These are phyloP conservation scores for Apostichopus californicus DNA, from an alignment of 35 echinoderm and acorn worm species.

Conservation along the genomic window DNA sequence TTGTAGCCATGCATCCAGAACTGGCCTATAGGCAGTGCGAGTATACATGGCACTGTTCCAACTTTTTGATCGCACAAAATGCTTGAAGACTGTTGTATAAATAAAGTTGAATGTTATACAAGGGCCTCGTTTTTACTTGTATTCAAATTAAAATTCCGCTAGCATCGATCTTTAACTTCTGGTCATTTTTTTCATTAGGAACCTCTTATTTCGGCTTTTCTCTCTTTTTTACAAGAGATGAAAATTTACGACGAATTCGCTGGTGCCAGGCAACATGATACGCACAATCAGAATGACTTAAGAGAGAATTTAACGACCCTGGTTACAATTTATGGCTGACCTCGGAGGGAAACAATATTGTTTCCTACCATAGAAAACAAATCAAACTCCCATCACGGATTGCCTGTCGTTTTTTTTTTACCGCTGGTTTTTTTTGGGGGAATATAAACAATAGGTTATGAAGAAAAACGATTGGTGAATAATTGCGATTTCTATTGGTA, in stretches of 20 bases:
- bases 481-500: not conserved
- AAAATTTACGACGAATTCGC: conserved; percentile 18
- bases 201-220: not conserved
- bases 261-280: conserved; percentile 13
- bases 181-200: conserved; percentile 13
- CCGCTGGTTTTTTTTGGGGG: not conserved
- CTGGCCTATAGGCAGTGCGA: no score
- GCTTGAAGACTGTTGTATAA: no score
- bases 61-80: no score
- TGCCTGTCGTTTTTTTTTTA: not conserved
- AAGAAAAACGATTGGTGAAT: not conserved
- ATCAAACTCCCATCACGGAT: not conserved
- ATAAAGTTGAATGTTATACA: not conserved
- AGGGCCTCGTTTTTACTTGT: not conserved
- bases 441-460: not conserved
- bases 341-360: conserved; percentile 31
- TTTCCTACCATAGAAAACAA: conserved; percentile 17
- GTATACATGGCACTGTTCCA: no score
- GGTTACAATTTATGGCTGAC: conserved; percentile 24
- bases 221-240: not conserved
- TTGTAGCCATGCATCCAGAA: no score
- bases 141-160: conserved; percentile 17
- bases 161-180: not conserved
- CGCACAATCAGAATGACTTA: conserved; percentile 35
- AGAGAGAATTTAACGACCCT: conserved; percentile 33